These are phyloP conservation scores for Polypterus senegalus DNA, from an alignment of 2,113 vertebrate genomes.

Conservation along the genomic window DNA sequence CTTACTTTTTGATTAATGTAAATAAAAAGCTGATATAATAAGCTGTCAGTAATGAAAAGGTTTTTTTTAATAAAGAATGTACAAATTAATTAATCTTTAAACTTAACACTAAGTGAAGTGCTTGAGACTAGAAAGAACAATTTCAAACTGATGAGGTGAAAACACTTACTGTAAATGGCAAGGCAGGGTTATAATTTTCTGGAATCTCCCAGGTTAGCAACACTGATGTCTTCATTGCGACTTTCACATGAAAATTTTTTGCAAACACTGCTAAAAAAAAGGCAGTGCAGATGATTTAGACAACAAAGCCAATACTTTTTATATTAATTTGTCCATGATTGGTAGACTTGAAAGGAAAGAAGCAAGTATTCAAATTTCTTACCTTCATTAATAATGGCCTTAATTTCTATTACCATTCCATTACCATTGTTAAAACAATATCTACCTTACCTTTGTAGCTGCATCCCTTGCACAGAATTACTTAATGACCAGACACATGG, in stretches of 20 bases:
- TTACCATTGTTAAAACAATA: constrained; percentile 11
- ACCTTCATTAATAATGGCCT: constrained; percentile 43
- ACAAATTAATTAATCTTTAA: too few species aligned
- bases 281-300: constrained; percentile 75
- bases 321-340: too few species aligned
- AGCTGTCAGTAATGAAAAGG: too few species aligned
- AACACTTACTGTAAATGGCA: constrained; percentile 89
- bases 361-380: constrained; percentile 24
- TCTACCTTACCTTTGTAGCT: constrained; percentile 20
- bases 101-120: too few species aligned
- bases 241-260: constrained; percentile 99
- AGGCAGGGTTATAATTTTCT: constrained; percentile 94
- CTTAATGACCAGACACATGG: constrained; percentile 9
- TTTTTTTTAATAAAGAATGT: too few species aligned
- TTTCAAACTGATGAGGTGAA: not conserved
- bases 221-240: constrained; percentile 96
- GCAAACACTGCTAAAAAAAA: constrained; percentile 99
- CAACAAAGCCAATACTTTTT: constrained; percentile 30
- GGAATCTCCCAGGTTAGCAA: constrained; percentile 96
- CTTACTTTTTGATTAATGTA: too few species aligned
- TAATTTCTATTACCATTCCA: constrained; percentile 1
- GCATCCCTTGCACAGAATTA: constrained; percentile 13
- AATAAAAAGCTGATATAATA: too few species aligned
- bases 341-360: not conserved
- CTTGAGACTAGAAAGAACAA: too few species aligned